Conservation (phyloP, 2,888 invertebrate genomes). For the Antheraea assamensis region DNA sequence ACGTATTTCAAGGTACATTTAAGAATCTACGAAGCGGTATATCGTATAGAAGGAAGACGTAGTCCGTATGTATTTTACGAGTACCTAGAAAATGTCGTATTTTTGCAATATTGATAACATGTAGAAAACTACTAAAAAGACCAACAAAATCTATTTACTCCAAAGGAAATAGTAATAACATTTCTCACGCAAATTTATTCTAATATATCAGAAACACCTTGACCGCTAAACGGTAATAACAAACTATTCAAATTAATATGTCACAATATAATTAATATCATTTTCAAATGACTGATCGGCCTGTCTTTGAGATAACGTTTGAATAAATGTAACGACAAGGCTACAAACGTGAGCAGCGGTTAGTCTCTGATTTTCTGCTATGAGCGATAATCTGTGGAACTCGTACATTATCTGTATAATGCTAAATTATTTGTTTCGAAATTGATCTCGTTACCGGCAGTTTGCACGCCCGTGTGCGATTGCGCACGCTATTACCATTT, state of each 20-base stretch:
- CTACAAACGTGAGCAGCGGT: background rate
- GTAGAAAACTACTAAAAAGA: too few species aligned
- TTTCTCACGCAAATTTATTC: background rate
- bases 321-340: background rate
- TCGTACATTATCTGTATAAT: constrained; percentile 19
- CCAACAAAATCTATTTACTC: too few species aligned
- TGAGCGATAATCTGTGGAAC: constrained; percentile 20
- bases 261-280: background rate
- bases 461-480: constrained; percentile 45
- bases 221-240: background rate
- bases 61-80: too few species aligned
- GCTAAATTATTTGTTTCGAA: constrained; percentile 32
- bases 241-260: background rate
- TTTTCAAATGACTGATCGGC: background rate
- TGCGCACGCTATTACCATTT: constrained; percentile 37
- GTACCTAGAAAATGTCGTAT: too few species aligned
- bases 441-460: constrained; percentile 29
- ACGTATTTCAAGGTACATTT: too few species aligned
- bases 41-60: too few species aligned
- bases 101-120: too few species aligned
- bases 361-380: background rate
- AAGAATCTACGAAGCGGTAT: too few species aligned
- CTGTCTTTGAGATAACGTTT: background rate
- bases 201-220: background rate
- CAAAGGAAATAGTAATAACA: background rate